These are phyloP conservation scores for Seriola quinqueradiata DNA, from an alignment of 2,113 vertebrate species.

Conservation along the genomic window DNA sequence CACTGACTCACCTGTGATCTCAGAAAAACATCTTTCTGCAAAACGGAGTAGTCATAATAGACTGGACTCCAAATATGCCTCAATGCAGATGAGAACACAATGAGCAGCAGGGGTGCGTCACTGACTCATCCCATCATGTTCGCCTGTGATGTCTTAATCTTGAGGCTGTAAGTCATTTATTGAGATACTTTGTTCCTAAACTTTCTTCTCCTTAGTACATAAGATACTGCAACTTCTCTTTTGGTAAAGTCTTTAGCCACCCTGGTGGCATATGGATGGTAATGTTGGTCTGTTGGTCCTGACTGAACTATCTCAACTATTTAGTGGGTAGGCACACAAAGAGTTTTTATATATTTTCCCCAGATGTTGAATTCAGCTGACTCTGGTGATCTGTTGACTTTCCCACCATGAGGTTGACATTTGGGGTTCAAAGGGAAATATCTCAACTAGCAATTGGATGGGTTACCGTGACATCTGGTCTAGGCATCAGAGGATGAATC, in stretches of 20 bases:
- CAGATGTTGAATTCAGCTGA: not conserved
- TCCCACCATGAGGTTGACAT: not conserved
- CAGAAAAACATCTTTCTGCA: not conserved
- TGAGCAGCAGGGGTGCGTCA: not conserved
- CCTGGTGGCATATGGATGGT: no score
- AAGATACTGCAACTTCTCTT: no score
- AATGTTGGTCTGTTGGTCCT: no score
- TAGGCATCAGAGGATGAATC: not conserved
- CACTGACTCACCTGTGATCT: slow-evolving; percentile 2
- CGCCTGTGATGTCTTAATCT: not conserved
- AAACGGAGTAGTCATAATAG: not conserved
- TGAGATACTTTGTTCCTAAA: not conserved
- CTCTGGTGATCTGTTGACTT: not conserved
- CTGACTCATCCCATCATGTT: not conserved
- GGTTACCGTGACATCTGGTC: not conserved
- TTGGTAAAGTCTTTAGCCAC: no score
- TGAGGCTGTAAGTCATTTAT: not conserved
- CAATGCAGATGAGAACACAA: not conserved
- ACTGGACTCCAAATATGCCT: not conserved
- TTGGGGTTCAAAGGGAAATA: not conserved
- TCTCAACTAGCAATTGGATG: not conserved
- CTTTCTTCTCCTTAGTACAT: no score
- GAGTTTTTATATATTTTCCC: not conserved
- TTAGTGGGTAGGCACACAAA: not conserved
- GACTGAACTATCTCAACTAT: no score